Base-by-base conservation (phyloP, 2,888 invertebrate genomes). In the Tetanocera ferruginea region DNA sequence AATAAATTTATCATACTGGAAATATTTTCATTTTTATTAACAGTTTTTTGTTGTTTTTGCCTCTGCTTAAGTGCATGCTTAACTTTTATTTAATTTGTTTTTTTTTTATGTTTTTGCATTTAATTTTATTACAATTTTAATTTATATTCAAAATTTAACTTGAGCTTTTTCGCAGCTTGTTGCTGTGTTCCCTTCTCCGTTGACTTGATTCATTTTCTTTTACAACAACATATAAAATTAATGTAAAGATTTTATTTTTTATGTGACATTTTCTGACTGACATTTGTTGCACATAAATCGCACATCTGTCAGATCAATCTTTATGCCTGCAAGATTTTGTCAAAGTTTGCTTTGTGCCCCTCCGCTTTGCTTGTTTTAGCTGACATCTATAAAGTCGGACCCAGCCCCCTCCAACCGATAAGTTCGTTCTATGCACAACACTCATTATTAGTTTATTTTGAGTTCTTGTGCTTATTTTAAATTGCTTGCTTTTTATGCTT, bases 251-350 rank as follows among this genome's bases (percentile, higher is more conserved):
- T 37, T 31, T 5, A 11, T 8, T 49, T 9, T 43, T 67, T 67
- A 9, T 43, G 8, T 34, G 5, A 17, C 70, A 19, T 5, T n/a
- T 25, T 52, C 43, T 23, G 25, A 34, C 60, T 43, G 62, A 37
- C 73, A 62, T 73, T 73, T 73, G 73, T 49, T 28, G 49, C 60
- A 8, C 73, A 49, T 73, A 73, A 73, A 73, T 73, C 28, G 43
- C 43, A 28, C 49, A 51, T 51, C 69, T 51, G 49, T 69, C 69
- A 34, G 19, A 51, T n/a, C n/a, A 14, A n/a, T 66, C 28, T 14
- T 66, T 66, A 31, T 66, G 49, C 28, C 34, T 28, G 6, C 6
- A 5, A 23, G 23, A 14, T 49, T 69, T 19, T 69, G 31, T 52
- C 28, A 28, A 64, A 25, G 28, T 69, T 51, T 17, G 60, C 28